These are phyloP conservation scores for Odontomyia ornata DNA, from an alignment of 2,888 invertebrate species.

Conservation along the genomic window DNA sequence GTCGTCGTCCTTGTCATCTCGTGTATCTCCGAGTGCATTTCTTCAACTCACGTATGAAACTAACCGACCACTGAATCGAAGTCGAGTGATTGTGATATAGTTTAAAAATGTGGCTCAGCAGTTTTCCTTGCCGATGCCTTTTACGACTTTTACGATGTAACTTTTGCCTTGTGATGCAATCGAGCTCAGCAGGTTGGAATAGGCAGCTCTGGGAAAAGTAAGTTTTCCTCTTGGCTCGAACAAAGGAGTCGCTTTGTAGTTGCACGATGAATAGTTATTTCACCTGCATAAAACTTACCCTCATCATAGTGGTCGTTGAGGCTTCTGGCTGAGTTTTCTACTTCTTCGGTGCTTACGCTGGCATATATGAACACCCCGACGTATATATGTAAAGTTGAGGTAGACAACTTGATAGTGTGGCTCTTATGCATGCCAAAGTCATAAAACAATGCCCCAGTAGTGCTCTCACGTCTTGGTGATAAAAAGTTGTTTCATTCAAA, in stretches of 20 bases:
- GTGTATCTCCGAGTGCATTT: conserved; percentile 13
- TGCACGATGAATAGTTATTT: conserved; percentile 14
- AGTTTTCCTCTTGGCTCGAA: background rate
- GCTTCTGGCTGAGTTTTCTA: background rate
- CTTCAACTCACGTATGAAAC: conserved; percentile 21
- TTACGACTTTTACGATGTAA: conserved; percentile 39
- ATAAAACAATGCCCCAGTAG: conserved; percentile 48
- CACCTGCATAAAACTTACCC: conserved; percentile 22
- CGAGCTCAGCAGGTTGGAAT: background rate
- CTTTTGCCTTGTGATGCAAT: conserved; percentile 10
- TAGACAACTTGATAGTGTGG: no score
- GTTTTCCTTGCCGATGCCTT: conserved; percentile 27
- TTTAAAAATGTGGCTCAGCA: conserved; percentile 33
- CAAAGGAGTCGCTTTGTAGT: background rate
- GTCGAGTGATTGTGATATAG: conserved; percentile 17
- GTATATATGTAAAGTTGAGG: no score
- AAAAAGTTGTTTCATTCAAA: conserved; percentile 48
- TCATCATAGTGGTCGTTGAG: background rate
- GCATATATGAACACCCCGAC: no score
- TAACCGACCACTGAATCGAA: conserved; percentile 29
- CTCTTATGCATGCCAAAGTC: conserved; percentile 46
- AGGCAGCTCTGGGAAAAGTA: conserved; percentile 22
- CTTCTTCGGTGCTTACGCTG: no score
- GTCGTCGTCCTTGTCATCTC: no score
- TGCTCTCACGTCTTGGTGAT: conserved; percentile 47